A percentile compares a stretch with the other conserved stretches of the same genome.
These are phyloP conservation scores for Merluccius polli DNA, from an alignment of 2,797 vertebrate genomes.

Conservation along the genomic window DNA sequence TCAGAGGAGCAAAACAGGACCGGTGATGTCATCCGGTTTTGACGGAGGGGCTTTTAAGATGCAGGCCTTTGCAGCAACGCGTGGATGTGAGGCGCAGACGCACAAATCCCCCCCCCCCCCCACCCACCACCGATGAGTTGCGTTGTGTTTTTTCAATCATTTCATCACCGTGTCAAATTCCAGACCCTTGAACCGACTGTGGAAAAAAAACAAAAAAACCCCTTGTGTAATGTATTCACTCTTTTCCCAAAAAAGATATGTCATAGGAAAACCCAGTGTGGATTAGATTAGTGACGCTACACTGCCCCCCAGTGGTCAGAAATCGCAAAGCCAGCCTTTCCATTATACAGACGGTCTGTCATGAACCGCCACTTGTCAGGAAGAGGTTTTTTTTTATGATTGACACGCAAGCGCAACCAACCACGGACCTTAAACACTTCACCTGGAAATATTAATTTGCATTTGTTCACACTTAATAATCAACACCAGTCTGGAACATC, in stretches of 20 bases:
- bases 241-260: neutral
- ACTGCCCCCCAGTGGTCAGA: constrained; percentile 47
- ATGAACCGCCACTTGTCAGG: neutral
- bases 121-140: neutral
- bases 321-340: neutral
- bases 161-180: neutral
- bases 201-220: neutral
- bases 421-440: neutral
- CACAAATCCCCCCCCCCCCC: neutral
- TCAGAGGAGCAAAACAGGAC: constrained; percentile 1
- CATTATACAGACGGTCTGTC: neutral
- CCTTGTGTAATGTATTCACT: neutral
- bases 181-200: neutral
- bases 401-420: neutral
- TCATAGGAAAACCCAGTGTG: neutral
- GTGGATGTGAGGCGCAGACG: neutral
- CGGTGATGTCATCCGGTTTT: neutral
- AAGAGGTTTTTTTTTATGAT: neutral
- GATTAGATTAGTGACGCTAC: constrained; percentile 18
- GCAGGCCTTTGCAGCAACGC: too few relatives aligned
- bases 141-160: constrained; percentile 1
- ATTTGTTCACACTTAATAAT: too few relatives aligned
- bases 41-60: neutral
- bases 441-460: too few relatives aligned
- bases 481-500: too few relatives aligned